These are phyloP conservation scores for Daubentonia madagascariensis DNA, from an alignment of 2,113 vertebrate genomes.

Conservation along the genomic window DNA sequence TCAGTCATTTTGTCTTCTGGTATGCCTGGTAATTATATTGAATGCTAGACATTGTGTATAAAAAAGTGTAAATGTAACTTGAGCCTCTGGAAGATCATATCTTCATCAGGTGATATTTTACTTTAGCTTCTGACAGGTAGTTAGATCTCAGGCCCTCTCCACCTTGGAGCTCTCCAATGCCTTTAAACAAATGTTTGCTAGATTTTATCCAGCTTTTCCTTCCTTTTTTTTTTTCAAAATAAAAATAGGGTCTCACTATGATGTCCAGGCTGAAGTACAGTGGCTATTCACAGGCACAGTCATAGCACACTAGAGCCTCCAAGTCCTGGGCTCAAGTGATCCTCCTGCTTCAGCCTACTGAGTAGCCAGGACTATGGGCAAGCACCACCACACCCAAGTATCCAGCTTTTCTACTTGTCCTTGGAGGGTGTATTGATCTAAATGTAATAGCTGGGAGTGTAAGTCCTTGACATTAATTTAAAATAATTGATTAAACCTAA, in stretches of 20 bases:
- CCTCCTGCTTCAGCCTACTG: no score
- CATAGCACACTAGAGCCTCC: no score
- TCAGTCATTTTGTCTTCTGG: not conserved
- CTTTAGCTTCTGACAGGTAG: not conserved
- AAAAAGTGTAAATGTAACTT: not conserved
- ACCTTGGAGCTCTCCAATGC: not conserved
- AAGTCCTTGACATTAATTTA: slow-evolving; percentile 35
- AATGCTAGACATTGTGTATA: not conserved
- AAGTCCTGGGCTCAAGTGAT: no score
- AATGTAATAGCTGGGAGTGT: not conserved
- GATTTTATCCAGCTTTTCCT: slow-evolving; percentile 22
- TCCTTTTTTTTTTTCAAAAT: not conserved
- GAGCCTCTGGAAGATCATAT: not conserved
- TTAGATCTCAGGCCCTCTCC: not conserved
- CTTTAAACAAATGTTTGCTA: not conserved
- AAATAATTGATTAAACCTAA: slow-evolving; percentile 32
- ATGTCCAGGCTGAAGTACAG: no score
- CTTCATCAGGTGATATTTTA: not conserved
- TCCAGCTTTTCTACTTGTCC: not conserved
- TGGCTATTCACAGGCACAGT: no score
- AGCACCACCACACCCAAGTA: no score
- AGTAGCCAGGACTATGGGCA: no score
- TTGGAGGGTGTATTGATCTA: not conserved
- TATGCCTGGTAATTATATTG: not conserved
- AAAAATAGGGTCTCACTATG: no score